Evolutionary conservation across 2,797 vertebrate genomes (phyloP), one percentile per base, ranked within the genome.

Genomic region (Philypnodon macrostomus): DNA sequence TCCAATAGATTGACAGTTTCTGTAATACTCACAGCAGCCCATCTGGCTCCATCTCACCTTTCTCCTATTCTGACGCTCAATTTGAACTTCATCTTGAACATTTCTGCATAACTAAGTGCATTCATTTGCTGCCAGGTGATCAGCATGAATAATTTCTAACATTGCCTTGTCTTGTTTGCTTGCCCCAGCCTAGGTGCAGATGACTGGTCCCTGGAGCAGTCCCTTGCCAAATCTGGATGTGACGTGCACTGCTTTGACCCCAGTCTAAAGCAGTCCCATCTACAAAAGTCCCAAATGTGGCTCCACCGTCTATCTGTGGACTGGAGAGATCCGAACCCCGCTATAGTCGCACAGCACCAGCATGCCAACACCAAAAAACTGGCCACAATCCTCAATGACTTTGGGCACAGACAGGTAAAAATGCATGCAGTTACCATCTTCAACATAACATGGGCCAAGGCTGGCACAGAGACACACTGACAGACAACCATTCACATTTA

Each of bases 191-290:
- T 91, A 45, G 94, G 92, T 36, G 87, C 46, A 0, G 88, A 90
- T 0, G 91, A 95, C 42, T 87, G 87, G 14, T 77, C 74, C 14
- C 89, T 96, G 83, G 96, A 98, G 81, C 67, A 54, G 1, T 79
- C 64, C 53, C 89, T 98, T 42, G 90, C 91, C 31, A 68, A 53
- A 4, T 78, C 68, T 0, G 94, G 96, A 0, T 97, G 95, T 21
- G 93, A 98, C 63, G 95, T 97, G 21, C 94, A 97, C 77, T 92
- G 91, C 57, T 97, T 98, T 5, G 94, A 98, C 58, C 95, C 95
- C 18, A 90, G 93, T 37, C 85, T 94, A 60, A 90, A 81, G 53
- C 75, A 89, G 19, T 85, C 92, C 5, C 95, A 98, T 37, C 15
- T 90, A 17, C 93, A 93, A 65, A 76, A 90, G 61, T 72, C 58